Conservation (phyloP, 2,888 invertebrate genomes). For the Esperia sulphurella region DNA sequence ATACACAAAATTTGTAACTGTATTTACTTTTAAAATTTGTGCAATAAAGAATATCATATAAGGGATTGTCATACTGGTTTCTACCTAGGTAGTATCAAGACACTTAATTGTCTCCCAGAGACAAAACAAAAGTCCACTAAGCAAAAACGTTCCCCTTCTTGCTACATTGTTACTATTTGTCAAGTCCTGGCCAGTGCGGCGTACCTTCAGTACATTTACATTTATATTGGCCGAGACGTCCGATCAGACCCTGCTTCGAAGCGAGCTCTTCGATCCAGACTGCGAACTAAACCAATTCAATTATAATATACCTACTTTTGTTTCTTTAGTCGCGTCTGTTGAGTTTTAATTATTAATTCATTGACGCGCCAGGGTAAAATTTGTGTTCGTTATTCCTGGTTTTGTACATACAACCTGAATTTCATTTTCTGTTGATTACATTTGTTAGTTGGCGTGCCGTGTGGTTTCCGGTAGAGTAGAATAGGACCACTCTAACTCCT, state of each 20-base stretch:
- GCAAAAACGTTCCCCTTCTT: neutral
- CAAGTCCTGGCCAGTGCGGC: constrained; percentile 30
- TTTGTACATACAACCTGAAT: no score
- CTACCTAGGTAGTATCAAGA: no score
- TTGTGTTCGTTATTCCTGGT: no score
- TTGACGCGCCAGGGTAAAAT: neutral
- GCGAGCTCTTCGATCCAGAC: constrained; percentile 33
- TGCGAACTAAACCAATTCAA: constrained; percentile 50
- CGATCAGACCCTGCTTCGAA: constrained; percentile 14
- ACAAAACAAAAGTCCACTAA: neutral
- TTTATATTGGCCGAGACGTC: constrained; percentile 66
- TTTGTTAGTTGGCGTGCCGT: no score
- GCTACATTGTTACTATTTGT: constrained; percentile 22
- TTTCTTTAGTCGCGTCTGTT: constrained; percentile 4
- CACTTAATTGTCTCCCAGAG: neutral
- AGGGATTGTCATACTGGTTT: no score
- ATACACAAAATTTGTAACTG: no score
- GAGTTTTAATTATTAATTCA: constrained; percentile 1
- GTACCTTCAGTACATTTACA: constrained; percentile 69
- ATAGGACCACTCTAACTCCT: no score
- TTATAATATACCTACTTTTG: constrained; percentile 40
- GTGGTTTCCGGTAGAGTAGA: no score
- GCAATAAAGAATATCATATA: no score
- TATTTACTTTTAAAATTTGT: no score
- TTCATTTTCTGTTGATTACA: no score